Evolutionary conservation across 1,140 invertebrate species (phyloP).

Genomic region (Rhagoletis zephyria): DNA sequence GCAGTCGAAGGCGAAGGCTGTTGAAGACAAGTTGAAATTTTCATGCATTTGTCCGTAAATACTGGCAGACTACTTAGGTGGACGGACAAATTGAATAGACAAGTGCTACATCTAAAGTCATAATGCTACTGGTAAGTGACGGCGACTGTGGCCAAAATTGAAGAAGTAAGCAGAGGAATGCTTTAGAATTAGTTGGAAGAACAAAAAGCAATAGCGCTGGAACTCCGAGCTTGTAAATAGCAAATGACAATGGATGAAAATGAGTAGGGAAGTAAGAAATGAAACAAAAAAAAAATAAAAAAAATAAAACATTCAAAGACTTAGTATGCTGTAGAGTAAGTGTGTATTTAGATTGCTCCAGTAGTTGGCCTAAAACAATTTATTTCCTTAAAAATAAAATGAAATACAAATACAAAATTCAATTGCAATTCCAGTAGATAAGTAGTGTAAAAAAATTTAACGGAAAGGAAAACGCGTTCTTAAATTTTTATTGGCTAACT

Average conservation of each 20-base stretch:
- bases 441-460: neutral
- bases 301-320: neutral
- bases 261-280: neutral
- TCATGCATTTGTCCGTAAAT: conserved; percentile 29
- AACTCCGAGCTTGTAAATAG: neutral
- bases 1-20: neutral
- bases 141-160: neutral
- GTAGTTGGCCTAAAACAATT: neutral
- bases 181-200: too few relatives aligned
- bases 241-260: neutral
- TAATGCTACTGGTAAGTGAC: neutral
- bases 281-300: neutral
- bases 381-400: neutral
- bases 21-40: neutral
- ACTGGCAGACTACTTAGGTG: neutral
- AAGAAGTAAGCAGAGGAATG: too few relatives aligned
- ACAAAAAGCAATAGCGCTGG: neutral
- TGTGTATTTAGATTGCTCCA: too few relatives aligned
- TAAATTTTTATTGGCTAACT: neutral
- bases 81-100: conserved; percentile 19
- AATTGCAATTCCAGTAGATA: conserved; percentile 14
- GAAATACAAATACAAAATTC: neutral
- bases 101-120: conserved; percentile 1
- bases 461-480: neutral
- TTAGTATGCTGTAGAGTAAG: too few relatives aligned